phyloP scores from a whole-genome alignment of 2,797 vertebrate species.

The Vespertilio murinus region DNA sequence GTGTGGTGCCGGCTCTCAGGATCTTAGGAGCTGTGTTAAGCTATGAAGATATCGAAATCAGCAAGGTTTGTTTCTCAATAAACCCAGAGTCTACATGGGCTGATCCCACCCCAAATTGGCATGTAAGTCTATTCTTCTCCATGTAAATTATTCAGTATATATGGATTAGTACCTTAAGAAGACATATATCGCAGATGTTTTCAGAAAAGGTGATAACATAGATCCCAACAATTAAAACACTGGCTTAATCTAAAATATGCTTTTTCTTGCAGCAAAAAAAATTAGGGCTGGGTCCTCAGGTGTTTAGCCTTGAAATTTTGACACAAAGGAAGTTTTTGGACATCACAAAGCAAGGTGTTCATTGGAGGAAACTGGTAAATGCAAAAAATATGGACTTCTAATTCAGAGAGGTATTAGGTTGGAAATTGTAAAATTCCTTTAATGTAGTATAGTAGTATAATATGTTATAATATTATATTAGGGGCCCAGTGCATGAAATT shows the following conservation, averaged over 20 bases:
- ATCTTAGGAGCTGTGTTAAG: not conserved
- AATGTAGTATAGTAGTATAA: not conserved
- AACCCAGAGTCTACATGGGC: not conserved
- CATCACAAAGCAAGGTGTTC: not conserved
- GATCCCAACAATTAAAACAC: not conserved
- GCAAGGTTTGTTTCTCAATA: not conserved
- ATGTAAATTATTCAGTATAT: not conserved
- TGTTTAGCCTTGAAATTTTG: not conserved
- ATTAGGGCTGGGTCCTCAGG: not conserved
- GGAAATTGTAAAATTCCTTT: not conserved
- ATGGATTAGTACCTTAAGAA: not conserved
- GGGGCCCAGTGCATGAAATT: too few relatives aligned
- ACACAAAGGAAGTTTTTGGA: slow-evolving; percentile 15
- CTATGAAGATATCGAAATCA: not conserved
- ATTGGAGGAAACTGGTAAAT: not conserved
- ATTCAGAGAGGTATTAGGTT: not conserved
- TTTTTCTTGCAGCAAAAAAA: not conserved
- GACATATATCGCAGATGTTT: not conserved
- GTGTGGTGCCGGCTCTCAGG: not conserved
- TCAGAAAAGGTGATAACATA: not conserved
- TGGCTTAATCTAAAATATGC: not conserved
- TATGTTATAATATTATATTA: not conserved
- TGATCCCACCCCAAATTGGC: not conserved
- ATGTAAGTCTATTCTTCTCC: not conserved
- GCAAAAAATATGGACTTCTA: not conserved